Conservation (phyloP, 2,113 vertebrate genomes). For the Edolisoma coerulescens region DNA sequence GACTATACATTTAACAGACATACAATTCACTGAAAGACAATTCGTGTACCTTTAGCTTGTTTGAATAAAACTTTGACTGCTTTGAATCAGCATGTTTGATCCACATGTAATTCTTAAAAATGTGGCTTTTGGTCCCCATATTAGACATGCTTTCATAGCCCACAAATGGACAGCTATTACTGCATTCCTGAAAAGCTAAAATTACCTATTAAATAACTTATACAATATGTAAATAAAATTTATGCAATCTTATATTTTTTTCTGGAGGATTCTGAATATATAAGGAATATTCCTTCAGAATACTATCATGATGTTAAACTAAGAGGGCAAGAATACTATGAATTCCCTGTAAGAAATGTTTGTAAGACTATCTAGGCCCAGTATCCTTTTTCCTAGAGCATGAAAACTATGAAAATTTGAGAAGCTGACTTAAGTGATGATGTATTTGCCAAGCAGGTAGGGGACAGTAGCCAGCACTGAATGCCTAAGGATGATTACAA, state of each 20-base stretch:
- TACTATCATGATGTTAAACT: background rate
- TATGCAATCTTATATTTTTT: background rate
- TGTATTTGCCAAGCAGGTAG: background rate
- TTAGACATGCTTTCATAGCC: rapidly evolving
- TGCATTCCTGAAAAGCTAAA: background rate
- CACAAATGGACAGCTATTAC: background rate
- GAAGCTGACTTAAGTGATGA: background rate
- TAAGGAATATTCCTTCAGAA: background rate
- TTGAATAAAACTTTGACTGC: background rate
- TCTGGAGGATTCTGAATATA: background rate
- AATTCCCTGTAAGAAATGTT: background rate
- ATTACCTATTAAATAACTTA: background rate
- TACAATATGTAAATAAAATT: background rate
- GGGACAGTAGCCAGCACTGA: background rate
- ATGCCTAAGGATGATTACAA: background rate
- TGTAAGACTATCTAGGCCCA: background rate
- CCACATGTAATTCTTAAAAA: background rate
- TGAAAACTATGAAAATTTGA: background rate
- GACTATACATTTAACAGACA: background rate
- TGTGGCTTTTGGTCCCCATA: background rate
- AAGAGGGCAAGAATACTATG: background rate
- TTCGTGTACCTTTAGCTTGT: background rate
- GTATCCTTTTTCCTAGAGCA: background rate
- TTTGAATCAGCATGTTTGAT: background rate
- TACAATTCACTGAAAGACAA: background rate